Percentiles rank a stretch among this genome's conserved stretches.
These are phyloP conservation scores for Brachypodius melanocephalos DNA, from an alignment of 2,113 vertebrate genomes.

Conservation along the genomic window DNA sequence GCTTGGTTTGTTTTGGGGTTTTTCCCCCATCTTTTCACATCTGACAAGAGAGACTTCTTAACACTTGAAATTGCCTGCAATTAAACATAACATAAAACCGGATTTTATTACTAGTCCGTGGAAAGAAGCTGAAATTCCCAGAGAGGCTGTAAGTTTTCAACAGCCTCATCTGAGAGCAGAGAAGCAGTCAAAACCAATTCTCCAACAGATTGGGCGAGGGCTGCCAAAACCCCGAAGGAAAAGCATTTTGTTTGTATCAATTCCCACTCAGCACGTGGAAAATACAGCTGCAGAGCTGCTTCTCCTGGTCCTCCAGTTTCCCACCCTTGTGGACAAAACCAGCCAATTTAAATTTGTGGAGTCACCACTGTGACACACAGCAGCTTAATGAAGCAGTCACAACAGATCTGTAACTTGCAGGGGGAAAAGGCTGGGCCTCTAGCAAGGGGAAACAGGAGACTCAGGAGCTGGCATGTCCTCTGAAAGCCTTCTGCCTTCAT, in stretches of 20 bases:
- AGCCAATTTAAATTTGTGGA: not conserved
- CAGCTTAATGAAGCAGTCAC: not conserved
- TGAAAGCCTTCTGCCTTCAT: not conserved
- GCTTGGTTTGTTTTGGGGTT: not conserved
- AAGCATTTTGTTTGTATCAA: constrained; percentile 50
- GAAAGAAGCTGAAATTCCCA: constrained; percentile 75
- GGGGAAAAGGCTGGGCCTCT: not conserved
- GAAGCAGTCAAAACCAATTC: constrained; percentile 71
- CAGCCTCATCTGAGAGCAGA: constrained; percentile 38
- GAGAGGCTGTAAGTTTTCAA: constrained; percentile 77
- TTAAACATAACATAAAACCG: constrained; percentile 45
- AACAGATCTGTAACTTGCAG: not conserved
- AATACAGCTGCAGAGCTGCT: constrained; percentile 9
- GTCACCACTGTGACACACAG: not conserved
- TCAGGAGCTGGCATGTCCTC: not conserved
- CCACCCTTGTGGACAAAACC: not conserved
- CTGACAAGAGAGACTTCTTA: constrained; percentile 27
- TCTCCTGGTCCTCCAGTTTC: constrained; percentile 36
- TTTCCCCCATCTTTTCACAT: not conserved
- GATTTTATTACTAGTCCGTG: constrained; percentile 51
- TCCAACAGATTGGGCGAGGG: constrained; percentile 52
- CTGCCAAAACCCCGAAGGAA: constrained; percentile 4
- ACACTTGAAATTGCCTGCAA: constrained; percentile 50
- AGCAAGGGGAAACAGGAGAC: not conserved
- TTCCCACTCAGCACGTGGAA: not conserved